phyloP scores from a whole-genome alignment of 2,113 vertebrate genomes.

The Hippocampus zosterae region DNA sequence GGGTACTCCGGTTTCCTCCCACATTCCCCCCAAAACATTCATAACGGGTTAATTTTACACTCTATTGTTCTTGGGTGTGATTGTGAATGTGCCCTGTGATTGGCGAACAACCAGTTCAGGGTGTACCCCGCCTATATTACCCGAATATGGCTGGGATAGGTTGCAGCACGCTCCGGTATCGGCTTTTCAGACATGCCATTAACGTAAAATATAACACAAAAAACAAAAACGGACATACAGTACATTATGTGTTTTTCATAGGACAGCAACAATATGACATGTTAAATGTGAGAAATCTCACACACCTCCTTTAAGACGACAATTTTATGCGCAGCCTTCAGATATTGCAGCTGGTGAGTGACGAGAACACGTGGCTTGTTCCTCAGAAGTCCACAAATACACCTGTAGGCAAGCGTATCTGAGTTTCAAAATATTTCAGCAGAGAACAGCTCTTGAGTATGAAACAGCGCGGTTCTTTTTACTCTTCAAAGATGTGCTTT shows the following conservation, averaged over 20 bases:
- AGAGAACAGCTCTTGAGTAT: background rate
- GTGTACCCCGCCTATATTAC: too few species aligned
- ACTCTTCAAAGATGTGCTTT: slow-evolving; percentile 90
- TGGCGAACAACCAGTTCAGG: background rate
- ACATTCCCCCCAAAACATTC: too few species aligned
- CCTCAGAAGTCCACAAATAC: slow-evolving; percentile 86
- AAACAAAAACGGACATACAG: too few species aligned
- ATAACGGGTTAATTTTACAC: too few species aligned
- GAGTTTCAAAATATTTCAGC: background rate
- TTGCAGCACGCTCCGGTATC: too few species aligned
- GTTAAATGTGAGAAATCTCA: background rate
- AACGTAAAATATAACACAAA: too few species aligned
- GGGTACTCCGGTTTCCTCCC: too few species aligned
- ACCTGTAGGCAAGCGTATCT: slow-evolving; percentile 62
- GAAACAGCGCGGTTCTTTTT: slow-evolving; percentile 49
- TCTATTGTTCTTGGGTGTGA: background rate
- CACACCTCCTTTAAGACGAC: slow-evolving; percentile 89
- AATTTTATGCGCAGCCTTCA: slow-evolving; percentile 85
- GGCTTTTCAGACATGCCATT: too few species aligned
- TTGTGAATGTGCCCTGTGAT: background rate
- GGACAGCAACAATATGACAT: too few species aligned
- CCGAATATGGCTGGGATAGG: too few species aligned
- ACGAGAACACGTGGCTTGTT: slow-evolving; percentile 89
- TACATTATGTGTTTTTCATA: too few species aligned
- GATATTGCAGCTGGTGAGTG: slow-evolving; percentile 92